phyloP scores from a whole-genome alignment of 2,888 invertebrate genomes.

The Cheilosia variabilis region DNA sequence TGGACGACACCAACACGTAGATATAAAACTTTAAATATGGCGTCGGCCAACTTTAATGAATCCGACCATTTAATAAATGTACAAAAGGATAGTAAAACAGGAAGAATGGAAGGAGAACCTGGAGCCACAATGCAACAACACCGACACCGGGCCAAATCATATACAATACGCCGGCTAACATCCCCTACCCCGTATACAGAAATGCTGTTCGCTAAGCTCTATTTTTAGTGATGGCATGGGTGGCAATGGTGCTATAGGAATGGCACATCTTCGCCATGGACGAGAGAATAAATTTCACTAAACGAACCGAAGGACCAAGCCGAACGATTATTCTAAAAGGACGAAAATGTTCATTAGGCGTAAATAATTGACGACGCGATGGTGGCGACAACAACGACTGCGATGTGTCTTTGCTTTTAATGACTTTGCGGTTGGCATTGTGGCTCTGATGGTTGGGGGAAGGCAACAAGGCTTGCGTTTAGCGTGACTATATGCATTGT shows the following conservation, averaged over 20 bases:
- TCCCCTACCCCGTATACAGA: not conserved
- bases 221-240: constrained; percentile 52
- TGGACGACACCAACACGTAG: constrained; percentile 14
- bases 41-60: constrained; percentile 71
- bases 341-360: constrained; percentile 75
- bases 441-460: constrained; percentile 22
- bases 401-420: constrained; percentile 74
- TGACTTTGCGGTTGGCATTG: constrained; percentile 67
- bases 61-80: constrained; percentile 70
- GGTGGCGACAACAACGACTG: constrained; percentile 68
- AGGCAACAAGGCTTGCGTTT: constrained; percentile 22
- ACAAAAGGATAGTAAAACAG: constrained; percentile 58
- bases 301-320: constrained; percentile 67
- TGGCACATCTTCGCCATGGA: constrained; percentile 45
- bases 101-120: constrained; percentile 1
- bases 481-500: constrained; percentile 26
- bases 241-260: not conserved
- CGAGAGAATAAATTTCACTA: constrained; percentile 64
- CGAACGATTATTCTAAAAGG: constrained; percentile 73
- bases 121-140: constrained; percentile 44
- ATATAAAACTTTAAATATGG: constrained; percentile 68
- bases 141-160: constrained; percentile 47
- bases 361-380: constrained; percentile 68
- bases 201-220: constrained; percentile 40
- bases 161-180: constrained; percentile 13